Conservation (phyloP, 2,113 vertebrate species). For the Leptocoma aspasia region DNA sequence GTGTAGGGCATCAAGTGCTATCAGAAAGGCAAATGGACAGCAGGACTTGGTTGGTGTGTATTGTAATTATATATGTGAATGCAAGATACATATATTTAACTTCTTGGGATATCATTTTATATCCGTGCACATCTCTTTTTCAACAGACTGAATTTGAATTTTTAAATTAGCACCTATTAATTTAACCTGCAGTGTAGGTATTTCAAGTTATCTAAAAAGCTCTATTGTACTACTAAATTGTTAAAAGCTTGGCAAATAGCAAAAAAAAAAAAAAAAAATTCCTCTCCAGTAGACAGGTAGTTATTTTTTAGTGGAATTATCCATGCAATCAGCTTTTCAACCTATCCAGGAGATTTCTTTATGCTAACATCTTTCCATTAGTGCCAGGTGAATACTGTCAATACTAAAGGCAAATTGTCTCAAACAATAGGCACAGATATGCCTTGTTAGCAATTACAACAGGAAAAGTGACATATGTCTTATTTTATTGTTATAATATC, state of each 20-base stretch:
- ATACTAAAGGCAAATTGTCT: not conserved
- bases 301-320: not conserved
- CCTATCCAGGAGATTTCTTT: not conserved
- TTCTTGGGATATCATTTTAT: not conserved
- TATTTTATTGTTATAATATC: constrained; percentile 25
- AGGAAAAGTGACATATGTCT: not conserved
- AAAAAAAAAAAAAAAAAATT: not conserved
- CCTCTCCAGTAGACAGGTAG: not conserved
- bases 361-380: not conserved
- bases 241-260: not conserved
- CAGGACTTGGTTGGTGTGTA: not conserved
- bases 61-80: not conserved
- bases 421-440: not conserved
- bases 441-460: not conserved
- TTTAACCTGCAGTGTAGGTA: not conserved
- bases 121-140: not conserved
- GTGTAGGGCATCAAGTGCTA: not conserved
- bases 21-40: not conserved
- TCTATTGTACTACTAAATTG: not conserved
- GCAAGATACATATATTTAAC: not conserved
- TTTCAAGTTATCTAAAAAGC: not conserved
- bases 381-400: not conserved
- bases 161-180: not conserved
- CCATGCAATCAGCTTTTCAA: not conserved
- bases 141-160: not conserved